phyloP scores from a whole-genome alignment of 1,140 invertebrate species.

The Drosophila kikkawai region DNA sequence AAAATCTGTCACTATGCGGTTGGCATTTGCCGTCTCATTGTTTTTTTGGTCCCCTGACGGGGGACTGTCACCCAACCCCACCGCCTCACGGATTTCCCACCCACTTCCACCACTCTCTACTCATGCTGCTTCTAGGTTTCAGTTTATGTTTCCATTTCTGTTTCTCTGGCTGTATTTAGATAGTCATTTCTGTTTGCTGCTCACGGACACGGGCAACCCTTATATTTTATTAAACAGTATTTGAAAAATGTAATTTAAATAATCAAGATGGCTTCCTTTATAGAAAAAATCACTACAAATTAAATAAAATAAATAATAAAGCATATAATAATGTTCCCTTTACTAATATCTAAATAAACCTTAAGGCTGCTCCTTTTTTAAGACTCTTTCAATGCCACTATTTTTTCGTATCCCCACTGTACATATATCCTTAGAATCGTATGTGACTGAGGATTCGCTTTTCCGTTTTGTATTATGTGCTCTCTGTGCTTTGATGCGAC shows the following conservation, averaged over 20 bases:
- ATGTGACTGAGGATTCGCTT: not conserved
- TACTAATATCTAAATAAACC: not conserved
- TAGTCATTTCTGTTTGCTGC: constrained; percentile 42
- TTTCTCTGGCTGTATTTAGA: constrained; percentile 37
- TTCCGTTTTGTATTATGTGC: constrained; percentile 15
- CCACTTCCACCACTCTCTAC: constrained; percentile 8
- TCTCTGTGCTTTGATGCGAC: constrained; percentile 41
- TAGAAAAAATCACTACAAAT: not conserved
- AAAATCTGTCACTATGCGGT: constrained; percentile 71
- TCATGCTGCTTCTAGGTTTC: constrained; percentile 3
- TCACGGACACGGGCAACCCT: constrained; percentile 12
- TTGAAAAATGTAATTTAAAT: not conserved
- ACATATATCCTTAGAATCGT: not conserved
- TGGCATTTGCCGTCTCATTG: constrained; percentile 76
- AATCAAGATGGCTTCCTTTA: not conserved
- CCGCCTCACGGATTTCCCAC: not conserved
- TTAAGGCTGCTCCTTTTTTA: not conserved
- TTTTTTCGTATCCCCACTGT: not conserved
- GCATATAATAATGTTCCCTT: not conserved
- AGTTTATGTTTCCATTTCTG: constrained; percentile 44
- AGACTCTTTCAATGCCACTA: not conserved
- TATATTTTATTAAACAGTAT: not conserved
- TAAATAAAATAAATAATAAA: not conserved
- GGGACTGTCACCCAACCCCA: not conserved
- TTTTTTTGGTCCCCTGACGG: constrained; percentile 55